Evolutionary conservation across 2,113 vertebrate genomes (phyloP).

Genomic region (Tragulus kanchil): DNA sequence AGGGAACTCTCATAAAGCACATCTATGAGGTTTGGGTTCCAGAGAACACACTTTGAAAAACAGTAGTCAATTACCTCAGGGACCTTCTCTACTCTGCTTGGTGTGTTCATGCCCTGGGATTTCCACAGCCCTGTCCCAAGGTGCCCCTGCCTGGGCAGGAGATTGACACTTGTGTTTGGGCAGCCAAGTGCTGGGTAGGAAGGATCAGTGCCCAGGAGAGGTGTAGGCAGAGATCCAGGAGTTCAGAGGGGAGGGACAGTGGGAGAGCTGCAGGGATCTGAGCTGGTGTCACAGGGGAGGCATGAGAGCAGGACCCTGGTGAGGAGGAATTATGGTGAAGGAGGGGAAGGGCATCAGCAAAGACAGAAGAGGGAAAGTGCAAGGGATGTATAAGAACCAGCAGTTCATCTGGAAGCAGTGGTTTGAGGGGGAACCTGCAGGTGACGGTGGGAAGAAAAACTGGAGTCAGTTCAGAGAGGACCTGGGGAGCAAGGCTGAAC

Average conservation of each 20-base stretch:
- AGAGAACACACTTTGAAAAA: slow-evolving; percentile 3
- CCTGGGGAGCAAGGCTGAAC: background rate
- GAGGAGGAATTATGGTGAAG: background rate
- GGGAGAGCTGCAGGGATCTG: background rate
- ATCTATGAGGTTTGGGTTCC: background rate
- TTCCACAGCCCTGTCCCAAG: background rate
- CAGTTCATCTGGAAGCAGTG: background rate
- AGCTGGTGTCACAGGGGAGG: background rate
- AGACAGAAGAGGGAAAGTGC: background rate
- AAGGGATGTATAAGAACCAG: background rate
- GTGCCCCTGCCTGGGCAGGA: background rate
- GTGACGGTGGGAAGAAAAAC: background rate
- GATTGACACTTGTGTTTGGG: background rate
- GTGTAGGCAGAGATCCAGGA: background rate
- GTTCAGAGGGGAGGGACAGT: background rate
- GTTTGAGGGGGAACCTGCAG: background rate
- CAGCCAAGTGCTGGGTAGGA: background rate
- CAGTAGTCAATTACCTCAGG: background rate
- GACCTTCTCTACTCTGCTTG: background rate
- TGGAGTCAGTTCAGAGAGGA: background rate
- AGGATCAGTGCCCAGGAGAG: background rate
- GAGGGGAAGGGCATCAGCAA: background rate
- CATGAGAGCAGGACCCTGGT: background rate
- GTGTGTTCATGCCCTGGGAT: background rate
- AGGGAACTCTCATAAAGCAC: background rate